Conservation (phyloP, 1,140 invertebrate species). For the Aphis craccivora region DNA sequence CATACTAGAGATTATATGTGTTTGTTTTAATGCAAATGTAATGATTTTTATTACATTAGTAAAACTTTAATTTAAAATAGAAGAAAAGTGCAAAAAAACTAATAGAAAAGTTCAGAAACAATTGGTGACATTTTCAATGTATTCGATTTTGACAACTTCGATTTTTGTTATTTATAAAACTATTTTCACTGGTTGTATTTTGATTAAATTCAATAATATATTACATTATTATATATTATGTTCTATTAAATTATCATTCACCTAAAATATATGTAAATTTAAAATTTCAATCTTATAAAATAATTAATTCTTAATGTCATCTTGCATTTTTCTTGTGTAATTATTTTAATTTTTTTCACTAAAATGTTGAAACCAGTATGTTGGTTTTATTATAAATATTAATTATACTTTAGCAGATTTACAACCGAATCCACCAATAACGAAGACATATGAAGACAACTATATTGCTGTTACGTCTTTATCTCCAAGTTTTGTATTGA, state of each 20-base stretch:
- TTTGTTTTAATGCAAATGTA: not conserved
- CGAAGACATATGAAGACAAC: constrained; percentile 64
- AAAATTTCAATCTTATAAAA: not conserved
- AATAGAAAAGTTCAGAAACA: not conserved
- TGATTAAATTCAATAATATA: not conserved
- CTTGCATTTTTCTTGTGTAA: not conserved
- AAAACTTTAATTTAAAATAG: not conserved
- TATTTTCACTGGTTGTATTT: not conserved
- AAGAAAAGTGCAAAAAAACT: not conserved
- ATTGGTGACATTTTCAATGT: not conserved
- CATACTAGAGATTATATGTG: not conserved
- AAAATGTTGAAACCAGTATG: not conserved
- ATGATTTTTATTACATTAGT: not conserved
- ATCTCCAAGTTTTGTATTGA: constrained; percentile 64
- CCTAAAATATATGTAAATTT: not conserved
- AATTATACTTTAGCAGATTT: not conserved
- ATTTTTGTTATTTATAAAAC: not conserved
- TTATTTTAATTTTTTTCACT: not conserved
- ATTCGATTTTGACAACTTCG: not conserved
- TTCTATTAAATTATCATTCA: not conserved
- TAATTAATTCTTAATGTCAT: not conserved
- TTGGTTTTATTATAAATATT: not conserved
- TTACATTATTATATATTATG: not conserved
- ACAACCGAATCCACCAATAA: not conserved
- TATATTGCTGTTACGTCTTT: constrained; percentile 67